phyloP scores from a whole-genome alignment of 2,888 invertebrate species.

The Coenonympha arcania region DNA sequence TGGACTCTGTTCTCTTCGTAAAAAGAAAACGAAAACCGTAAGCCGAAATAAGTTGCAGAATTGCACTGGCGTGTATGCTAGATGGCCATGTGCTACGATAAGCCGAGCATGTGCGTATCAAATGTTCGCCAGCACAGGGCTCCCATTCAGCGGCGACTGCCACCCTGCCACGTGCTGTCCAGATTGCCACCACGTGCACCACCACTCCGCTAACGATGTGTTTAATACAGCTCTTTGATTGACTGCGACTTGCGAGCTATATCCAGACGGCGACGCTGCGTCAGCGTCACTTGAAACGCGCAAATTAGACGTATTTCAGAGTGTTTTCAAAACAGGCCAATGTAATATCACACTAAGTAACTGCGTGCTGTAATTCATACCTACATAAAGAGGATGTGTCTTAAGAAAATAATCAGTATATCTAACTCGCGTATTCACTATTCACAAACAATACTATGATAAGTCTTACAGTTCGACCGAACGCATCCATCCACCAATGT shows the following conservation, averaged over 20 bases:
- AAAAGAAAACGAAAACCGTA: not conserved
- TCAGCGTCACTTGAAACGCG: conserved; percentile 2
- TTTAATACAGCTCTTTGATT: conserved; percentile 30
- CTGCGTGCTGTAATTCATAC: too few relatives aligned
- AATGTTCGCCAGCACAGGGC: conserved; percentile 56
- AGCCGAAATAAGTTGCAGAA: conserved; percentile 19
- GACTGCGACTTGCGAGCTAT: conserved; percentile 18
- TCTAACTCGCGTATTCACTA: too few relatives aligned
- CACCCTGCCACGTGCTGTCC: conserved; percentile 54
- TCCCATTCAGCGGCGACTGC: conserved; percentile 48
- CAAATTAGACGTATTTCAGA: conserved; percentile 3
- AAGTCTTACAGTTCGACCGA: too few relatives aligned
- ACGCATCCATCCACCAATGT: too few relatives aligned
- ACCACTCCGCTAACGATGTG: conserved; percentile 29
- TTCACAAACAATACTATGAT: too few relatives aligned
- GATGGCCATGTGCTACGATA: conserved; percentile 31
- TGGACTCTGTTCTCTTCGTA: not conserved
- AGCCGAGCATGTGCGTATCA: conserved; percentile 44
- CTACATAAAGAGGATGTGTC: too few relatives aligned
- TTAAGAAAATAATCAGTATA: too few relatives aligned
- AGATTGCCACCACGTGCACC: conserved; percentile 49
- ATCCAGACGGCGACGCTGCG: conserved; percentile 12
- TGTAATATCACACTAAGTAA: not conserved
- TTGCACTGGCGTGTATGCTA: conserved; percentile 23
- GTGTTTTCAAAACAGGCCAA: not conserved